Conservation (phyloP, 1,140 invertebrate genomes). For the Aphelenchoides besseyi region DNA sequence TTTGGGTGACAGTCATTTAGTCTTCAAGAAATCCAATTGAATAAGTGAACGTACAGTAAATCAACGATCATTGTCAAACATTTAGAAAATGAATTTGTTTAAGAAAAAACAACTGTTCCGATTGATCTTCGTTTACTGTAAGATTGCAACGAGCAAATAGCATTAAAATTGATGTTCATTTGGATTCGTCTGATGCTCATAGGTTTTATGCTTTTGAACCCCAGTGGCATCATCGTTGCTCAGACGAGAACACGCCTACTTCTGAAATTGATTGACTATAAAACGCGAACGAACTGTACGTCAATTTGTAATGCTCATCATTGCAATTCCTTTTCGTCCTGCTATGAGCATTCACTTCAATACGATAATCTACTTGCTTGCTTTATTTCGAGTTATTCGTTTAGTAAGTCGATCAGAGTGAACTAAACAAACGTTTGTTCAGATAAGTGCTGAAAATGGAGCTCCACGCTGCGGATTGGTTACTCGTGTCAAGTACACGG, state of each 20-base stretch:
- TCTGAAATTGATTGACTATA: neutral
- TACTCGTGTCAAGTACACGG: neutral
- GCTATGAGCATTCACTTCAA: too few species aligned
- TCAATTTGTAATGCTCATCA: too few species aligned
- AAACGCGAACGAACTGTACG: too few species aligned
- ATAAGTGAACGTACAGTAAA: too few species aligned
- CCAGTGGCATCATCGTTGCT: neutral
- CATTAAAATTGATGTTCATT: neutral
- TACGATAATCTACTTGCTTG: too few species aligned
- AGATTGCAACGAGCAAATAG: neutral
- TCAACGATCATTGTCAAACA: neutral
- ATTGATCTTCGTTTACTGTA: neutral
- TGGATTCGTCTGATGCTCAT: neutral
- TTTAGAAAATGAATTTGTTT: neutral
- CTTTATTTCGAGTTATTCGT: too few species aligned
- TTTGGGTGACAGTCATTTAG: too few species aligned
- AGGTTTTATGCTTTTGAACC: neutral
- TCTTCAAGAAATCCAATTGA: too few species aligned
- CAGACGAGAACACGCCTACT: neutral
- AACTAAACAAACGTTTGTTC: too few species aligned
- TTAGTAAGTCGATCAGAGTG: too few species aligned
- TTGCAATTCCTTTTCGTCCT: too few species aligned
- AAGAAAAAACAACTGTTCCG: neutral
- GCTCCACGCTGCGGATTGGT: slow-evolving; percentile 6
- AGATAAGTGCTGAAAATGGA: too few species aligned